Percentiles rank a stretch among this genome's conserved stretches.
Conservation (phyloP, 2,888 invertebrate genomes). For the Anarsia innoxiella region DNA sequence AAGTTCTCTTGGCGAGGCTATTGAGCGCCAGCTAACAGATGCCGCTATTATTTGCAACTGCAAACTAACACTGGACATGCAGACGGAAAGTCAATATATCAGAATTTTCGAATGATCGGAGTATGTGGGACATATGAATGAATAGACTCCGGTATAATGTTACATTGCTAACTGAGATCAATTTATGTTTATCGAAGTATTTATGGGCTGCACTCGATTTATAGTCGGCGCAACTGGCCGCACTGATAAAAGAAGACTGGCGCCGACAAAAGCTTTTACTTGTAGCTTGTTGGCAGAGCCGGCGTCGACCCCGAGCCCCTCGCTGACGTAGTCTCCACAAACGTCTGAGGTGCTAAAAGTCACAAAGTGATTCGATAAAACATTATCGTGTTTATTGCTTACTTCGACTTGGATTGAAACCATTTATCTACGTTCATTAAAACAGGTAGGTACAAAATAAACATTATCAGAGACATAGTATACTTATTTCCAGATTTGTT, state of each 20-base stretch:
- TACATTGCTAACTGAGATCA: conserved; percentile 18
- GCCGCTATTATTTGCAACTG: conserved; percentile 4
- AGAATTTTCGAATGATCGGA: not conserved
- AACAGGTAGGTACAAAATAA: too few species aligned
- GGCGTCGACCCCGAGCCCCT: too few species aligned
- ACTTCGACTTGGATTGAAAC: too few species aligned
- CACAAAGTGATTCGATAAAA: too few species aligned
- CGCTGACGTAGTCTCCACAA: too few species aligned
- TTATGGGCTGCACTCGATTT: conserved; percentile 22
- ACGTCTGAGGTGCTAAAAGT: too few species aligned
- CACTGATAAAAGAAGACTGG: conserved; percentile 12
- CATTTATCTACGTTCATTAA: too few species aligned
- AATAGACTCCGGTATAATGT: conserved; percentile 5
- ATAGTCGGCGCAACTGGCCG: conserved; percentile 16
- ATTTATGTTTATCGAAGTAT: conserved; percentile 27
- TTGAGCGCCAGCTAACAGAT: conserved; percentile 5
- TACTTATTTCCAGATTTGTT: not conserved
- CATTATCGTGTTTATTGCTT: too few species aligned
- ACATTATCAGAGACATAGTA: not conserved
- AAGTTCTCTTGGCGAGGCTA: conserved; percentile 4
- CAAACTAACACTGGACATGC: not conserved
- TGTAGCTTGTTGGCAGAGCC: too few species aligned
- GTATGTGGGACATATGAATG: conserved; percentile 7
- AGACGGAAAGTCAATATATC: not conserved
- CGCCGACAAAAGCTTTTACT: conserved; percentile 14